phyloP scores from a whole-genome alignment of 2,113 vertebrate genomes.

The Pluvianellus socialis region DNA sequence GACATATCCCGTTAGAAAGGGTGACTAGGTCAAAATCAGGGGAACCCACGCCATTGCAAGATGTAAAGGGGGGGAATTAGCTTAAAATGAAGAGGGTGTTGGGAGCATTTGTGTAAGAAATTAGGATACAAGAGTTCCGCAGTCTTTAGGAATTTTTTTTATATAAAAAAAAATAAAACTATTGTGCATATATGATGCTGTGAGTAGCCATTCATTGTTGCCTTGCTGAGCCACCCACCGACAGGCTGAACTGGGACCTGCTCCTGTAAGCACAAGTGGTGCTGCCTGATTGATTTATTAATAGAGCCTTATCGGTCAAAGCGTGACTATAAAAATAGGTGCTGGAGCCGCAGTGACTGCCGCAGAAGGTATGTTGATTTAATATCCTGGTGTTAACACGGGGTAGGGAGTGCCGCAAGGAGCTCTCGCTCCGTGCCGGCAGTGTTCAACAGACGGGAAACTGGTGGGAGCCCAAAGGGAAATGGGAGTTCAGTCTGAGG shows the following conservation, averaged over 20 bases:
- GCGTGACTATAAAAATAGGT: background rate
- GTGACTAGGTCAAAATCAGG: slow-evolving; percentile 30
- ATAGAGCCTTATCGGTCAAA: background rate
- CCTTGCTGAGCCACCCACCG: background rate
- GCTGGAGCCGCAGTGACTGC: background rate
- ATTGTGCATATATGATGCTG: slow-evolving; percentile 50
- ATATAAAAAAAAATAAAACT: slow-evolving; percentile 72
- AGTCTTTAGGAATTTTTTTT: slow-evolving; percentile 61
- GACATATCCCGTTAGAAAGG: slow-evolving; percentile 25
- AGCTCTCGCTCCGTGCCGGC: background rate
- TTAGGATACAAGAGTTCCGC: slow-evolving; percentile 25
- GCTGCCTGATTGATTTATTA: background rate
- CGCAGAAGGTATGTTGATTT: background rate
- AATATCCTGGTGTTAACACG: background rate
- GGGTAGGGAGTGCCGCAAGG: background rate
- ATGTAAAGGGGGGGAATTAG: slow-evolving; percentile 36
- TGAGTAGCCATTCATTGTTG: background rate
- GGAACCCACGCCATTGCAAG: background rate
- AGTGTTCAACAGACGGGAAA: background rate
- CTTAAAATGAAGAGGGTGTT: slow-evolving; percentile 6
- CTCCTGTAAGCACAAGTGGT: background rate
- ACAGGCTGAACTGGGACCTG: background rate
- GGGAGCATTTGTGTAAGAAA: slow-evolving; percentile 26
- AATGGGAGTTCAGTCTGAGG: background rate
- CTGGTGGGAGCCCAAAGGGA: background rate